Evolutionary conservation across 2,797 vertebrate genomes (phyloP).

Genomic region (Sebastes flavidus): DNA sequence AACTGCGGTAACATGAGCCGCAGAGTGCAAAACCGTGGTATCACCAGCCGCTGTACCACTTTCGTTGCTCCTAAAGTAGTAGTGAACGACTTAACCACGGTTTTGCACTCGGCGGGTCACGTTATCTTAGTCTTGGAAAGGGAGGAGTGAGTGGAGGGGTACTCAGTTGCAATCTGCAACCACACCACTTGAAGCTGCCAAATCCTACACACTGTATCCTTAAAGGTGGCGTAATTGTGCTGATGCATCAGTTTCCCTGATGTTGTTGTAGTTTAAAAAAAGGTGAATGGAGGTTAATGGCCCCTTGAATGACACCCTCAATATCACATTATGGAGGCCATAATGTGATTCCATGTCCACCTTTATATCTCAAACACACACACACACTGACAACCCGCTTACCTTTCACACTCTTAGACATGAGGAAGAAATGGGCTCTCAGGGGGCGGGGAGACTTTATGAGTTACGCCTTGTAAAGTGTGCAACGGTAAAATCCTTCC

Average conservation of each 20-base stretch:
- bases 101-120: too few species aligned
- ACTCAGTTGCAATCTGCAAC: too few species aligned
- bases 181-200: too few species aligned
- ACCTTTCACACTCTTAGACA: constrained; percentile 41
- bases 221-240: not conserved
- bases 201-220: too few species aligned
- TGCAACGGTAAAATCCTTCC: constrained; percentile 61
- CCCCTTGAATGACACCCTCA: not conserved
- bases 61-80: too few species aligned
- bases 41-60: too few species aligned
- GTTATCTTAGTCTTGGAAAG: too few species aligned
- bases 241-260: constrained; percentile 6
- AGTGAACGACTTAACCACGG: too few species aligned
- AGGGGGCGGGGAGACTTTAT: constrained; percentile 47
- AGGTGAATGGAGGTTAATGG: not conserved
- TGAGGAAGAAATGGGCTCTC: constrained; percentile 60
- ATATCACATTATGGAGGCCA: not conserved
- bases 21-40: too few species aligned
- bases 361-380: constrained; percentile 18
- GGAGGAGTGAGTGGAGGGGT: too few species aligned
- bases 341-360: not conserved
- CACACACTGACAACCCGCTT: not conserved
- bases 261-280: constrained; percentile 8
- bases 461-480: constrained; percentile 69
- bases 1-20: too few species aligned